Percentiles rank a stretch among this genome's conserved stretches.
phyloP scores from a whole-genome alignment of 2,113 vertebrate genomes.

The Corythornis vintsioides region DNA sequence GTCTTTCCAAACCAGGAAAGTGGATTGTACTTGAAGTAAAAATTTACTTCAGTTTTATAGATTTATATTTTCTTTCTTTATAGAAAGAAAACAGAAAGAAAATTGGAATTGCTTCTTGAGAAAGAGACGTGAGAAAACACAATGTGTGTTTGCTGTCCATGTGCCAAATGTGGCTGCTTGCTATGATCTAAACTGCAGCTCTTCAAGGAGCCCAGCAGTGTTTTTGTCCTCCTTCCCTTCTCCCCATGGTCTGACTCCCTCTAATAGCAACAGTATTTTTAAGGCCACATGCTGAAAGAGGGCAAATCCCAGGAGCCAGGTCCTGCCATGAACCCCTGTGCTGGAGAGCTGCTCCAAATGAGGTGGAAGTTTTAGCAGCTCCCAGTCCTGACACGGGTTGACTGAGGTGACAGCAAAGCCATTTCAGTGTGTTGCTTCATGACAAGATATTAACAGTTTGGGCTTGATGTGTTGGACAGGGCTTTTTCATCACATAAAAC shows the following conservation, averaged over 20 bases:
- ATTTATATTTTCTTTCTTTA: too few species aligned
- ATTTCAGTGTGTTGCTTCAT: not conserved
- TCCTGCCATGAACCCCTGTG: not conserved
- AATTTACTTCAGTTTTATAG: not conserved
- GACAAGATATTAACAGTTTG: not conserved
- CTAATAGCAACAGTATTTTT: not conserved
- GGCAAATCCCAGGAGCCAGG: not conserved
- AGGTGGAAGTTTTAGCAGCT: constrained; percentile 1
- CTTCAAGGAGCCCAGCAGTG: not conserved
- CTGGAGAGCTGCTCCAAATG: not conserved
- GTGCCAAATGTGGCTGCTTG: not conserved
- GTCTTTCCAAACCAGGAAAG: not conserved
- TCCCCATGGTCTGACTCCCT: not conserved
- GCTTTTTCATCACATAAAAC: not conserved
- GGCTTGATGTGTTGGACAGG: not conserved
- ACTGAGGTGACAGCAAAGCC: not conserved
- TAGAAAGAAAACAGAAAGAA: not conserved
- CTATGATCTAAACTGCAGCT: not conserved
- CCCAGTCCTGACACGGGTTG: rapidly evolving
- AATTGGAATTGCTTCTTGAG: not conserved
- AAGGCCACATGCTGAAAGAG: not conserved
- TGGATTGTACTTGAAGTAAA: not conserved
- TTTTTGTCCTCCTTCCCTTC: not conserved
- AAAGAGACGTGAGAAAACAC: not conserved
- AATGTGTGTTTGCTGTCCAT: not conserved